Evolutionary conservation across 1,140 invertebrate species (phyloP).

Genomic region (Subanguina moxae): DNA sequence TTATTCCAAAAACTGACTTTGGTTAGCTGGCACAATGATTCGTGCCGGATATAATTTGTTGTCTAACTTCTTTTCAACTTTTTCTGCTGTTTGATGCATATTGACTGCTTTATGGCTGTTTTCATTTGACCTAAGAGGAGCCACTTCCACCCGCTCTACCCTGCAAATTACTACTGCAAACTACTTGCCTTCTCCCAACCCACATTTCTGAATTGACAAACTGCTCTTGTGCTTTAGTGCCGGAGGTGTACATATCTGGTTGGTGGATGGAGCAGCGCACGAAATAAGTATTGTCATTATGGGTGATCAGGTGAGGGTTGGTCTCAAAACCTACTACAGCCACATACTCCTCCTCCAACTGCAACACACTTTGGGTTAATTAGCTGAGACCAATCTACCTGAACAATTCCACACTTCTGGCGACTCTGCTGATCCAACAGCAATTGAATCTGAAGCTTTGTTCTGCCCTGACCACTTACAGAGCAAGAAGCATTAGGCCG

Average conservation of each 20-base stretch:
- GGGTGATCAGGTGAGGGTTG: slow-evolving; percentile 10
- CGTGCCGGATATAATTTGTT: too few species aligned
- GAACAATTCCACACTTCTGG: slow-evolving; percentile 17
- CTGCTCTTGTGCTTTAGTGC: too few species aligned
- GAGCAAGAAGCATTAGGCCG: slow-evolving; percentile 9
- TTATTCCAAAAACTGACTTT: too few species aligned
- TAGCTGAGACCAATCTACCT: neutral
- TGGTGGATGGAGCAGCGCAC: slow-evolving; percentile 13
- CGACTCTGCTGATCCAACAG: slow-evolving; percentile 7
- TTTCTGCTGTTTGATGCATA: too few species aligned
- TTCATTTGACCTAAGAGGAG: too few species aligned
- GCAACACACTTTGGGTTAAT: neutral
- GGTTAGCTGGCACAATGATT: too few species aligned
- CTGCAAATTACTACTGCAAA: too few species aligned
- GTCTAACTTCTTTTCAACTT: too few species aligned
- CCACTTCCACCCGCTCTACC: too few species aligned
- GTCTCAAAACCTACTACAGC: slow-evolving; percentile 15
- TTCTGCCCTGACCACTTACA: slow-evolving; percentile 11
- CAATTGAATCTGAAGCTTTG: slow-evolving; percentile 1
- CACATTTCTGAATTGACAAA: too few species aligned
- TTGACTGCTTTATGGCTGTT: too few species aligned
- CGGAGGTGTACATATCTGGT: neutral
- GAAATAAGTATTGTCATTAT: slow-evolving; percentile 23
- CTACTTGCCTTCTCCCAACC: too few species aligned
- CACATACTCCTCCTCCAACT: slow-evolving; percentile 12